Evolutionary conservation across 2,888 invertebrate species (phyloP).

Genomic region (Meteorus colon): DNA sequence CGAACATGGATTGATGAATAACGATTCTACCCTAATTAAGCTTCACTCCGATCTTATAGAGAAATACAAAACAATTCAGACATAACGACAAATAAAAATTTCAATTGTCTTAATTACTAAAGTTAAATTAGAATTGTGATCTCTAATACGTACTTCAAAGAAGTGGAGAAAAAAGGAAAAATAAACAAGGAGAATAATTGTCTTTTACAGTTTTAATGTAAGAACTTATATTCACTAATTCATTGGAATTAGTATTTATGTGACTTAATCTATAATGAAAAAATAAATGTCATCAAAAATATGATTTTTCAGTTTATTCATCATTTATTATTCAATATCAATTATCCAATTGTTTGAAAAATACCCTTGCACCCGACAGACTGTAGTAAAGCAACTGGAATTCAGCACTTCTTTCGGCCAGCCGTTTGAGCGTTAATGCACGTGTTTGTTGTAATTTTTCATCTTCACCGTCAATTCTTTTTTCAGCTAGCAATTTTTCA

Average conservation of each 20-base stretch:
- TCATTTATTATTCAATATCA: constrained; percentile 27
- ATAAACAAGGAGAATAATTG: not conserved
- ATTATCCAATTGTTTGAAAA: constrained; percentile 81
- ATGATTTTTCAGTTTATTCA: constrained; percentile 4
- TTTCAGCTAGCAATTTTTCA: constrained; percentile 79
- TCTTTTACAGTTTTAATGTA: constrained; percentile 12
- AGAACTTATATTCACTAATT: constrained; percentile 4
- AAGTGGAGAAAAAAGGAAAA: not conserved
- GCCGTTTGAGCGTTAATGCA: constrained; percentile 89
- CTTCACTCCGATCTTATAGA: not conserved
- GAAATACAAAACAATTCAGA: not conserved
- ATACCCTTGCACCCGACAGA: constrained; percentile 94
- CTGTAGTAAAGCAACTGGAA: constrained; percentile 93
- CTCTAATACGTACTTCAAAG: not conserved
- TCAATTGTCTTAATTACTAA: not conserved
- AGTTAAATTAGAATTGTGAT: not conserved
- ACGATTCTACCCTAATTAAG: not conserved
- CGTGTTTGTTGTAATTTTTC: constrained; percentile 94
- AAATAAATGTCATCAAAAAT: constrained; percentile 22
- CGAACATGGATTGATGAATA: not conserved
- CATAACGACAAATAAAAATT: not conserved
- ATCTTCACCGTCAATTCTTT: constrained; percentile 78
- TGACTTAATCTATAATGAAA: constrained; percentile 9
- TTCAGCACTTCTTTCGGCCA: constrained; percentile 77
- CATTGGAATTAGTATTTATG: not conserved